Evolutionary conservation across 2,797 vertebrate species (phyloP).

Genomic region (Myotis daubentonii): DNA sequence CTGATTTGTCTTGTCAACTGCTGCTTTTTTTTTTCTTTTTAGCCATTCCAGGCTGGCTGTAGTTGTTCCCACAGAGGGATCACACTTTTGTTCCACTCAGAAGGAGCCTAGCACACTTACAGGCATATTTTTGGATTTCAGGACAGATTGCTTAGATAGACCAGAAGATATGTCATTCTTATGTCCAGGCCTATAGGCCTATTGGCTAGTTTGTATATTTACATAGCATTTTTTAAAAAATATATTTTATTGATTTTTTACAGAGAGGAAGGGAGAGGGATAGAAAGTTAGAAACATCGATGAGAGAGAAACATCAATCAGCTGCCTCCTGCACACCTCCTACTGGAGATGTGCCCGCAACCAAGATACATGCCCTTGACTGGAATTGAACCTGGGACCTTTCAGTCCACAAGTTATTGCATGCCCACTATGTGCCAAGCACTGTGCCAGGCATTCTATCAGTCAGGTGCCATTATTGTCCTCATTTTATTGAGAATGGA

Average conservation of each 20-base stretch:
- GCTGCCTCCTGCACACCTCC: no score
- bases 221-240: background rate
- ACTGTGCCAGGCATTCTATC: constrained; percentile 54
- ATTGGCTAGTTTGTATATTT: constrained; percentile 46
- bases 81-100: background rate
- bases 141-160: constrained; percentile 17
- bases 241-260: no score
- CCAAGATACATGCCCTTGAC: no score
- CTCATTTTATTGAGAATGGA: constrained; percentile 58
- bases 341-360: no score
- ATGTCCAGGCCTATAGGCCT: background rate
- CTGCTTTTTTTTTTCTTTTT: background rate
- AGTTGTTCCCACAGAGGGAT: constrained; percentile 20
- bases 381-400: no score
- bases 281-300: no score
- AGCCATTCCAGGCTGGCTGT: constrained; percentile 19
- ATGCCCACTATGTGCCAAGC: constrained; percentile 53
- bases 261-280: no score
- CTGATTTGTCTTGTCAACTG: constrained; percentile 33
- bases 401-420: background rate
- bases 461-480: constrained; percentile 1
- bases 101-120: background rate
- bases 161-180: background rate
- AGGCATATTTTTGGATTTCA: background rate
- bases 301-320: no score